Evolutionary conservation across 2,797 vertebrate genomes (phyloP).

Genomic region (Pipistrellus nathusii): DNA sequence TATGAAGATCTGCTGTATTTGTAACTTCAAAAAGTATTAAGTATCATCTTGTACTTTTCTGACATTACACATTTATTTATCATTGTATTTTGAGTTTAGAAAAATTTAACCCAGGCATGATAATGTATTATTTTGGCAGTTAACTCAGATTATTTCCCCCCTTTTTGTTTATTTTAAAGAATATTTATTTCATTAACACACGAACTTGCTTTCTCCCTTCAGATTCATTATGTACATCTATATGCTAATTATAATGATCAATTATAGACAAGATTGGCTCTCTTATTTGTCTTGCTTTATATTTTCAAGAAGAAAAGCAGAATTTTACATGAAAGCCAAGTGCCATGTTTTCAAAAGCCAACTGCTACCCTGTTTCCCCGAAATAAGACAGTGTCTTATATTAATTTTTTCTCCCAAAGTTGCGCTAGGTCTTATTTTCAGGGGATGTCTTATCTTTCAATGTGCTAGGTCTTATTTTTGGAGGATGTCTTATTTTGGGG

Average conservation of each 20-base stretch:
- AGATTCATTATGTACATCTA: constrained; percentile 40
- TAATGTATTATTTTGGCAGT: constrained; percentile 53
- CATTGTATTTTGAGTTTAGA: constrained; percentile 45
- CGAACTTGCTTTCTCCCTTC: constrained; percentile 18
- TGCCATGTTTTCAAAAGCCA: constrained; percentile 32
- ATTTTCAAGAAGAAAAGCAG: constrained; percentile 45
- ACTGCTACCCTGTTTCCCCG: background rate
- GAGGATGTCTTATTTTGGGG: no score
- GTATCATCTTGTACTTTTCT: constrained; percentile 47
- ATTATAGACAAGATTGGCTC: constrained; percentile 7
- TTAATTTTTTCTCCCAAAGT: no score
- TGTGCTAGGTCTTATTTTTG: no score
- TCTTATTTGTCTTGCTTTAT: constrained; percentile 24
- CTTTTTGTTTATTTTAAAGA: background rate
- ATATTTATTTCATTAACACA: constrained; percentile 16
- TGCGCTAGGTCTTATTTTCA: no score
- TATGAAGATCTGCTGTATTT: background rate
- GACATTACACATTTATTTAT: constrained; percentile 39
- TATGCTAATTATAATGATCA: constrained; percentile 38
- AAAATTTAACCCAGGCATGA: constrained; percentile 46
- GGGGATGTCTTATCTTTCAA: no score
- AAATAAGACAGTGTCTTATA: no score
- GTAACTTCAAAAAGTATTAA: constrained; percentile 32
- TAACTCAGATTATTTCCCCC: background rate
- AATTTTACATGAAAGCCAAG: constrained; percentile 25